A percentile compares a stretch with the other conserved stretches of the same genome.
These are phyloP conservation scores for Willowsia nigromaculata DNA, from an alignment of 2,888 invertebrate genomes.

Conservation along the genomic window DNA sequence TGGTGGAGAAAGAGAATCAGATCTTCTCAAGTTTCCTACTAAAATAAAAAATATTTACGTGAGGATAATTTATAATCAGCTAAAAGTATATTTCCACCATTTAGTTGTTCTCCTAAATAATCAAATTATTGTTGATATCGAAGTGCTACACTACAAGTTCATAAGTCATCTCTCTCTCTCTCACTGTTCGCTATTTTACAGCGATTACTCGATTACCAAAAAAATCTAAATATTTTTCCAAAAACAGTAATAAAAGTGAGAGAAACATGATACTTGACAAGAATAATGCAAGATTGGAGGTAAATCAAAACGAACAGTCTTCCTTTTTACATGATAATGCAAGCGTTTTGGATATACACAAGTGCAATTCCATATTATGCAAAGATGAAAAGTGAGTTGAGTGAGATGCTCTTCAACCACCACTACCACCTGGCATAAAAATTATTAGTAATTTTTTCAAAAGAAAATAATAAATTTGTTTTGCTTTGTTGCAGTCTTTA, in stretches of 20 bases:
- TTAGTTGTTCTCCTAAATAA: background rate
- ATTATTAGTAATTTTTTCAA: conserved; percentile 13
- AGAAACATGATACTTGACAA: conserved; percentile 35
- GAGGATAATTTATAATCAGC: conserved; percentile 58
- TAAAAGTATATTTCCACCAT: background rate
- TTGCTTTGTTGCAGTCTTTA: background rate
- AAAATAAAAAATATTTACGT: conserved; percentile 43
- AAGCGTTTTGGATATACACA: background rate
- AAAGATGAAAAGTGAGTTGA: background rate
- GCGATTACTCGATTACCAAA: conserved; percentile 38
- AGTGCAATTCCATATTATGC: background rate
- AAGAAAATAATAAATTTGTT: conserved; percentile 2
- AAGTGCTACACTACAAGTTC: conserved; percentile 42
- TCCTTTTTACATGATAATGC: background rate
- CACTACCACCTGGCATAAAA: background rate
- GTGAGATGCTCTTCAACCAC: conserved; percentile 43
- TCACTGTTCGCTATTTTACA: background rate
- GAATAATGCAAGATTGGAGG: background rate
- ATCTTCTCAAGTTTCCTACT: conserved; percentile 54
- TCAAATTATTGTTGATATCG: conserved; percentile 20
- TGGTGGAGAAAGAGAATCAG: conserved; percentile 27
- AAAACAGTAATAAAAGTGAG: conserved; percentile 33
- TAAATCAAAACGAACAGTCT: background rate
- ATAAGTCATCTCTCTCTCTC: conserved; percentile 42
- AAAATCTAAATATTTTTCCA: conserved; percentile 17